These are phyloP conservation scores for Philypnodon macrostomus DNA, from an alignment of 2,797 vertebrate genomes.

Conservation along the genomic window DNA sequence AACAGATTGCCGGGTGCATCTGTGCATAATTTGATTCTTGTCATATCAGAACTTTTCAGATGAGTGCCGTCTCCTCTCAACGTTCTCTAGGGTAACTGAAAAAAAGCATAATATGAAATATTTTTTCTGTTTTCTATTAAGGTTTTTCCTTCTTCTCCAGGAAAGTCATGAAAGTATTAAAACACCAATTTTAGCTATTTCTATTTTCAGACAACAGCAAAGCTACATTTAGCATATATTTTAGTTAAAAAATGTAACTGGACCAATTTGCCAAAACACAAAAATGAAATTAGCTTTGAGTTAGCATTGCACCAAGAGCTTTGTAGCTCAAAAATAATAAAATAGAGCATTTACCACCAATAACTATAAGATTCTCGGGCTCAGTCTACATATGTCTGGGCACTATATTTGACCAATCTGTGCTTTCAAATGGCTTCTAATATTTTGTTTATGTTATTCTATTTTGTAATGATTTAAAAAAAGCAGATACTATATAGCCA, in stretches of 20 bases:
- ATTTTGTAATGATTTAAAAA: no score
- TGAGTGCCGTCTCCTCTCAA: constrained; percentile 25
- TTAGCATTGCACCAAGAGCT: no score
- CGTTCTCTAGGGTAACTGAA: constrained; percentile 31
- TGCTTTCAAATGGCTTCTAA: no score
- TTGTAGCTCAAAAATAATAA: no score
- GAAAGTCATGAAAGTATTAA: constrained; percentile 48
- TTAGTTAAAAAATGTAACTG: not conserved
- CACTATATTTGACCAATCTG: no score
- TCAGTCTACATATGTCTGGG: no score
- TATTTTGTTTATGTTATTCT: no score
- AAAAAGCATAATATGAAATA: constrained; percentile 47
- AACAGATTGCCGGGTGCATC: constrained; percentile 54
- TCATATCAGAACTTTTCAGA: constrained; percentile 48
- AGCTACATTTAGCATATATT: not conserved
- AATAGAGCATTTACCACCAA: no score
- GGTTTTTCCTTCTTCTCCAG: constrained; percentile 53
- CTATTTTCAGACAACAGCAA: not conserved
- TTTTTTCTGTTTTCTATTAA: constrained; percentile 36
- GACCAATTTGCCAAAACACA: no score
- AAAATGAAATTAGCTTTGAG: no score
- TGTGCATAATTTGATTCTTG: constrained; percentile 59
- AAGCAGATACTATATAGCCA: no score
- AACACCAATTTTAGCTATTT: not conserved
- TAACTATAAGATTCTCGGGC: no score